phyloP scores from a whole-genome alignment of 2,113 vertebrate species.

The Sceloporus undulatus region DNA sequence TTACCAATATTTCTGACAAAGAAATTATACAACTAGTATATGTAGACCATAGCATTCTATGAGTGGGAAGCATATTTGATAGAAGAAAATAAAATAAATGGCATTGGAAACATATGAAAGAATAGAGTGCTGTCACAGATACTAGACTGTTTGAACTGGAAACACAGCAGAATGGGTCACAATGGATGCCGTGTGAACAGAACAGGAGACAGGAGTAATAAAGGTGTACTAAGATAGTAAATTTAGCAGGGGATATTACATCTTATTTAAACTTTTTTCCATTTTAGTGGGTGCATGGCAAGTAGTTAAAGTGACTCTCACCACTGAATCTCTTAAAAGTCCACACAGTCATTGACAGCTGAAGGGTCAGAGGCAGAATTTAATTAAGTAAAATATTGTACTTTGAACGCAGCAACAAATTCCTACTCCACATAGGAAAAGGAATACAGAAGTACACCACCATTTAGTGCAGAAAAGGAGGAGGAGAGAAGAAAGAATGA shows the following conservation, averaged over 20 bases:
- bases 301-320: conserved; percentile 1
- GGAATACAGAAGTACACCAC: not conserved
- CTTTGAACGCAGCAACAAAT: not conserved
- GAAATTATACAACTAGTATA: not conserved
- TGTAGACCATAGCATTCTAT: not conserved
- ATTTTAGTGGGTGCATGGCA: not conserved
- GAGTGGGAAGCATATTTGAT: not conserved
- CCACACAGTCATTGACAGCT: not conserved
- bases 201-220: too few species aligned
- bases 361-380: conserved; percentile 6
- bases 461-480: not conserved
- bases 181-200: not conserved
- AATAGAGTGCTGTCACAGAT: not conserved
- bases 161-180: not conserved
- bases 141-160: not conserved
- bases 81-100: not conserved
- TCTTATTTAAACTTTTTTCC: not conserved
- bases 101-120: too few species aligned
- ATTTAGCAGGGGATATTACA: not conserved
- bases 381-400: not conserved
- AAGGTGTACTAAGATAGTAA: not conserved
- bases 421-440: not conserved
- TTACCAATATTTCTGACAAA: not conserved
- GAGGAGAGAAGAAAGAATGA: too few species aligned
- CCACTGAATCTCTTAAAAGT: conserved; percentile 9